Base-by-base conservation (phyloP, 2,797 vertebrate genomes). In the Rhinogobio ventralis region DNA sequence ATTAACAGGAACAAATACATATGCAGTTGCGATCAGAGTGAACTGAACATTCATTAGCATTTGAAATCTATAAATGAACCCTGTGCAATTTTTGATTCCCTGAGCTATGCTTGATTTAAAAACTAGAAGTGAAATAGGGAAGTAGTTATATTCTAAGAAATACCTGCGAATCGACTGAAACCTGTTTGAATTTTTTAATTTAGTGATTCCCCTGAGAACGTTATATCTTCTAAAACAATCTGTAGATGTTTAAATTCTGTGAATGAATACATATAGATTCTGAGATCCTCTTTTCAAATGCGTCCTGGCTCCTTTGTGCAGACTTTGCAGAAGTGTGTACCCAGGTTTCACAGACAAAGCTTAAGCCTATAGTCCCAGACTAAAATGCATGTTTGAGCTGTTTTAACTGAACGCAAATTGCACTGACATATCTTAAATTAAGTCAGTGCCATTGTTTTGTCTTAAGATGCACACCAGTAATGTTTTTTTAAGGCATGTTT, bases 81-180 rank as follows among this genome's bases (percentile, higher is more conserved):
- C 28, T 13, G 14, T 62, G 8, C 28, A 17, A 10, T 7, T 14
- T 60, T 10, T 73, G 53, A 57, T 42, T n/a, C 8, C 7, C 11
- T 57, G 36, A 20, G 3, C 1, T 60, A 51, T 25, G 39, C 23
- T 64, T 64, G 14, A 53, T n/a, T 7, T 7, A 15, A 71, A 67
- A 81, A 86, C 36, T 64, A 72, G 75, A 86, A 88, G 69, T 85
- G 85, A 83, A 69, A 88, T 36, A 36, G 67, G 36, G 79, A 86
- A 81, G 45, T 62, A 28, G 46, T 3, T 20, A 67, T 46, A 64
- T 23, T 84, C 49, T 33, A 60, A 84, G 73, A 84, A 84, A n/a
- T 30, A 10, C 5, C 15, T 17, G 30, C 62, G 7, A 28, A 8
- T 36, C n/a, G 9, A 20, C 30, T 45, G 15, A 28, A 60, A 57